Percentiles rank a stretch among this genome's conserved stretches.
phyloP scores from a whole-genome alignment of 2,888 invertebrate genomes.

The Leptinotarsa haldemani region DNA sequence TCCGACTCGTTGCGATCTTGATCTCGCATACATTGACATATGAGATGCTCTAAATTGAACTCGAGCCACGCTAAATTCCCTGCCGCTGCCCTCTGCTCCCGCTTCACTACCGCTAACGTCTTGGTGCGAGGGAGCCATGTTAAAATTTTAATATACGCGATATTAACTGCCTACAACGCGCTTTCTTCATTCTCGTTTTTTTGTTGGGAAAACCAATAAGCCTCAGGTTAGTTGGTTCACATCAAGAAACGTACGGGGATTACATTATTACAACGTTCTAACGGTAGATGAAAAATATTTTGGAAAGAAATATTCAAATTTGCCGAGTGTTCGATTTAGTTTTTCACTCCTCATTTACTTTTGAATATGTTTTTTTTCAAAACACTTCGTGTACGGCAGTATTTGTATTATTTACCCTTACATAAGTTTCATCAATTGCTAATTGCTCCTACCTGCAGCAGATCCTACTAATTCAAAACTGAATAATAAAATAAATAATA shows the following conservation, averaged over 20 bases:
- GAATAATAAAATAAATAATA: no score
- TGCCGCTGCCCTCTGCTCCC: constrained; percentile 30
- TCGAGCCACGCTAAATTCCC: constrained; percentile 49
- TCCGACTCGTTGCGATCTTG: constrained; percentile 55
- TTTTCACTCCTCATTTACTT: no score
- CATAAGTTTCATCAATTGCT: no score
- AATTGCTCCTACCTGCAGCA: no score
- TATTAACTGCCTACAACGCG: constrained; percentile 50
- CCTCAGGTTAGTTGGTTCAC: constrained; percentile 30
- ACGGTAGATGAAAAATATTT: constrained; percentile 29
- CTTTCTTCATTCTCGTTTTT: constrained; percentile 30
- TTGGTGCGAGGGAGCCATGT: constrained; percentile 45
- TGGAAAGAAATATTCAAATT: constrained; percentile 28
- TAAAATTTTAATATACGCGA: constrained; percentile 60
- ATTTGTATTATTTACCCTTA: no score
- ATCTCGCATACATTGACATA: constrained; percentile 60
- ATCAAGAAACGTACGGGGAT: constrained; percentile 32
- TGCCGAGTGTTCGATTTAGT: no score
- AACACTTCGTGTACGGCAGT: no score
- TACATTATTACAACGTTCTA: constrained; percentile 36
- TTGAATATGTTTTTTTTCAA: no score
- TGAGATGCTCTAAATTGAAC: constrained; percentile 58
- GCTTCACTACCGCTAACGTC: constrained; percentile 22
- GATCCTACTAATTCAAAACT: no score
- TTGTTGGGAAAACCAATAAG: constrained; percentile 44